phyloP scores from a whole-genome alignment of 2,113 vertebrate genomes.

The Sebastes fasciatus region DNA sequence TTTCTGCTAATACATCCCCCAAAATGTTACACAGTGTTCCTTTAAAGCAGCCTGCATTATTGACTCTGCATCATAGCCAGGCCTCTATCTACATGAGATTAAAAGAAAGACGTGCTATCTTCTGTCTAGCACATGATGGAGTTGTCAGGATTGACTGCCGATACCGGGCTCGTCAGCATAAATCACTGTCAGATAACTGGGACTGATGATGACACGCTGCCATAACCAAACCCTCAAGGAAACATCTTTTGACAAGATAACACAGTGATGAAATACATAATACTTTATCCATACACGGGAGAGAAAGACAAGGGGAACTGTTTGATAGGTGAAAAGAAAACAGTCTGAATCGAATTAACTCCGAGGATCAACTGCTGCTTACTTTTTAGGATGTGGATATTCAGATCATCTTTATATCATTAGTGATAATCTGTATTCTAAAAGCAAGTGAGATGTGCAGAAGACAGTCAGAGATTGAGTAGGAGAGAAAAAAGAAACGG shows the following conservation, averaged over 20 bases:
- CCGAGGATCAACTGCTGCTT: constrained; percentile 3
- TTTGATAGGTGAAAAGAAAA: constrained; percentile 1
- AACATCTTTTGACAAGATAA: neutral
- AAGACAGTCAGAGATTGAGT: constrained; percentile 44
- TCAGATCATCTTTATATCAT: constrained; percentile 40
- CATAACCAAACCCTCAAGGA: constrained; percentile 38
- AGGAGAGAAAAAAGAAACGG: constrained; percentile 48
- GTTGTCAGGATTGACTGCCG: constrained; percentile 26
- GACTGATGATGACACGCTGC: constrained; percentile 28
- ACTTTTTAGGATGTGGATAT: neutral
- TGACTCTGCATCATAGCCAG: constrained; percentile 27
- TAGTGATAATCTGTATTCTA: constrained; percentile 22
- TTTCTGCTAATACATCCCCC: too few relatives aligned
- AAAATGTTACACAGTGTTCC: too few relatives aligned
- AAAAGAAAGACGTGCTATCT: constrained; percentile 14
- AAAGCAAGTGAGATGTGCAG: constrained; percentile 33
- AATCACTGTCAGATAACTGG: constrained; percentile 45
- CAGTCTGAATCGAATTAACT: neutral
- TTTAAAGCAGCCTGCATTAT: constrained; percentile 1
- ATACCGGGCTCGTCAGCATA: constrained; percentile 27
- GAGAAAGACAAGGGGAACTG: neutral
- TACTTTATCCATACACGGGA: neutral
- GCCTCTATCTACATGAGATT: constrained; percentile 21
- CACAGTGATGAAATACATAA: constrained; percentile 15
- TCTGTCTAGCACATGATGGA: constrained; percentile 17